Evolutionary conservation across 2,797 vertebrate genomes (phyloP).

Genomic region (Thalassophryne amazonica): DNA sequence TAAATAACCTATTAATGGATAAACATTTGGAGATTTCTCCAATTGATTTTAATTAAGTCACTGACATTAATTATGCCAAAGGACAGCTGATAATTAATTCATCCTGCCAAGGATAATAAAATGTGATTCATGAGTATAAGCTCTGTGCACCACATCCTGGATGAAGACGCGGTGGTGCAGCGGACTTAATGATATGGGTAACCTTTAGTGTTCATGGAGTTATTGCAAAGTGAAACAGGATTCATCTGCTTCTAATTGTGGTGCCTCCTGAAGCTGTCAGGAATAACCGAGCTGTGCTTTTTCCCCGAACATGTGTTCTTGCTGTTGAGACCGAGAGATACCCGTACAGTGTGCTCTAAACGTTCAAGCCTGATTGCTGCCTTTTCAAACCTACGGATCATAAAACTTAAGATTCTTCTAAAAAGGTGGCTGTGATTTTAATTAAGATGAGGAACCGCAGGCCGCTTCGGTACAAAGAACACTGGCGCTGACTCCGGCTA

Average conservation of each 20-base stretch:
- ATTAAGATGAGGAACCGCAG: conserved; percentile 45
- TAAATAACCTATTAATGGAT: conserved; percentile 48
- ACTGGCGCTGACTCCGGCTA: conserved; percentile 41
- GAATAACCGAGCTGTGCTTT: neutral
- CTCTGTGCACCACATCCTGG: neutral
- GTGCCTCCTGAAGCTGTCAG: neutral
- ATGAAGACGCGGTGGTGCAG: conserved; percentile 12
- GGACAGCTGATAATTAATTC: conserved; percentile 53
- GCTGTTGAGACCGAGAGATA: neutral
- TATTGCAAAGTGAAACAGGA: conserved; percentile 1
- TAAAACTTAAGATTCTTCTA: conserved; percentile 51
- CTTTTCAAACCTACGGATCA: conserved; percentile 39
- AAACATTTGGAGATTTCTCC: conserved; percentile 48
- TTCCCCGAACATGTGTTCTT: conserved; percentile 12
- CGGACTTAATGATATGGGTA: conserved; percentile 32
- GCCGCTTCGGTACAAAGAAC: conserved; percentile 18
- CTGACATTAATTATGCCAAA: conserved; percentile 54
- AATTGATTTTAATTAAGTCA: conserved; percentile 58
- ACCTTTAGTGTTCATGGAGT: conserved; percentile 41
- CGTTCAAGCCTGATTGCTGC: conserved; percentile 27
- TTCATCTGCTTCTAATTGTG: conserved; percentile 28
- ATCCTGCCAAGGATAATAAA: conserved; percentile 32
- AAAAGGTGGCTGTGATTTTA: conserved; percentile 50
- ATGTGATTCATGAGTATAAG: conserved; percentile 43
- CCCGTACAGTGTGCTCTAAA: conserved; percentile 23